These are phyloP conservation scores for Ditula angustiorana DNA, from an alignment of 2,888 invertebrate genomes.

Conservation along the genomic window DNA sequence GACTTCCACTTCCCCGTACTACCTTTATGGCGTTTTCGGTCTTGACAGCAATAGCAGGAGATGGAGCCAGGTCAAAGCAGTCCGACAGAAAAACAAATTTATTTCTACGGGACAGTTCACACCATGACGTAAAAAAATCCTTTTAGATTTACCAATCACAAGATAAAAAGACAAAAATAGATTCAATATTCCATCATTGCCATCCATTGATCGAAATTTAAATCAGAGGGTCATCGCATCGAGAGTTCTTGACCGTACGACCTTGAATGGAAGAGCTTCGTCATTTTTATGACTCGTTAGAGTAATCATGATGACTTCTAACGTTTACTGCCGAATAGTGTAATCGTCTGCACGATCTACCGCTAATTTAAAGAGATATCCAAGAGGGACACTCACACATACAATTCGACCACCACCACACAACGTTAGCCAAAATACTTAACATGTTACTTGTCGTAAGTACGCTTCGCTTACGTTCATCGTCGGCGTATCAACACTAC, in stretches of 20 bases:
- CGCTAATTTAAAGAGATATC: not conserved
- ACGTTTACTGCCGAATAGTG: constrained; percentile 20
- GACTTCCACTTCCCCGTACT: constrained; percentile 11
- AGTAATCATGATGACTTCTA: constrained; percentile 21
- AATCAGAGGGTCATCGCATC: constrained; percentile 19
- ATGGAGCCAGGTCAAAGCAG: no score
- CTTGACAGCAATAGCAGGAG: no score
- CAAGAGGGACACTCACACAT: not conserved
- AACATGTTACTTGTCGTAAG: constrained; percentile 25
- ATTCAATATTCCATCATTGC: not conserved
- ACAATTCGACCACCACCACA: constrained; percentile 1
- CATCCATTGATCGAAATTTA: constrained; percentile 15
- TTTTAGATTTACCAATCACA: not conserved
- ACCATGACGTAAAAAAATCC: not conserved
- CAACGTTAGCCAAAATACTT: not conserved
- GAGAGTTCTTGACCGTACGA: constrained; percentile 28
- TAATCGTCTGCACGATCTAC: constrained; percentile 18
- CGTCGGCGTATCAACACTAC: constrained; percentile 15
- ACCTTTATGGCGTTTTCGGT: not conserved
- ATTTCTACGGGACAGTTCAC: not conserved
- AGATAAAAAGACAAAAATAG: not conserved
- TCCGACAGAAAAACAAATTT: not conserved
- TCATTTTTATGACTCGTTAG: constrained; percentile 11
- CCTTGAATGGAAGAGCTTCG: constrained; percentile 31
- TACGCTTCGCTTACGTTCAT: constrained; percentile 23